Evolutionary conservation across 2,888 invertebrate genomes (phyloP).

Genomic region (Drosophila paucipuncta): DNA sequence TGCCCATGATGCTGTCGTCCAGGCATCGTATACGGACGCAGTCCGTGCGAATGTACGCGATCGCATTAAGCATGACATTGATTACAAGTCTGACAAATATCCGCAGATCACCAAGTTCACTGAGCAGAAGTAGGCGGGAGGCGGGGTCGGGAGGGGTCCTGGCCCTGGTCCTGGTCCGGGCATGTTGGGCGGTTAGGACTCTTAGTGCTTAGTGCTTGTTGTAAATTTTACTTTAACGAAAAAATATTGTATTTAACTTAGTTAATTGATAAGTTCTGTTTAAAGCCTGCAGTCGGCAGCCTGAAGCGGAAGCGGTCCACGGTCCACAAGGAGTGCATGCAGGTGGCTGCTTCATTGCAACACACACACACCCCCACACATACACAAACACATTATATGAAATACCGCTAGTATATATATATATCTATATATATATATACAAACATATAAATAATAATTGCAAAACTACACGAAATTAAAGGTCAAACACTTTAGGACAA

Average conservation of each 20-base stretch:
- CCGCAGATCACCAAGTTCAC: slow-evolving; percentile 85
- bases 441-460: slow-evolving; percentile 10
- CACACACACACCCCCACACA: not conserved
- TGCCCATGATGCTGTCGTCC: slow-evolving; percentile 81
- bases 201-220: slow-evolving; percentile 56
- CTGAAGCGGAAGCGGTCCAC: slow-evolving; percentile 3
- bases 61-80: slow-evolving; percentile 83
- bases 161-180: not conserved
- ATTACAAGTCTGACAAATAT: slow-evolving; percentile 84
- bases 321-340: slow-evolving; percentile 30
- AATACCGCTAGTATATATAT: slow-evolving; percentile 25
- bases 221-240: slow-evolving; percentile 73
- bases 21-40: slow-evolving; percentile 84
- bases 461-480: slow-evolving; percentile 44
- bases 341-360: slow-evolving; percentile 32
- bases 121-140: slow-evolving; percentile 73
- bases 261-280: slow-evolving; percentile 69
- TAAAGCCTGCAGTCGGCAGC: slow-evolving; percentile 22
- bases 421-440: slow-evolving; percentile 24
- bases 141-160: not conserved
- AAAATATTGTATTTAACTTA: slow-evolving; percentile 72
- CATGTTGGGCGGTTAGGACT: slow-evolving; percentile 1
- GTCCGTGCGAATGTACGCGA: slow-evolving; percentile 82
- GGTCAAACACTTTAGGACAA: slow-evolving; percentile 51
- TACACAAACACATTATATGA: not conserved